A percentile compares a stretch with the other conserved stretches of the same genome.
phyloP scores from a whole-genome alignment of 2,113 vertebrate genomes.

The pig (Sus scrofa) region T2T-Sscrofa CM000822.6:15079001-15079500 shows the following conservation, averaged over 20 bases:
- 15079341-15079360: background rate
- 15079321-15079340: background rate
- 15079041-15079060: background rate
- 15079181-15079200: background rate
- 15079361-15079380: background rate
- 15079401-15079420: background rate
- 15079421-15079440: background rate
- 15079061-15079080: background rate
- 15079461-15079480: background rate
- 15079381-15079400: background rate
- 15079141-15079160: background rate
- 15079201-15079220: background rate
- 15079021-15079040: too few species aligned
- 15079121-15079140: background rate
- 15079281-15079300: background rate
- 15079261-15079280: background rate
- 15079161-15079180: background rate
- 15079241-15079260: background rate
- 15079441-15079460: background rate
- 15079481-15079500: background rate
- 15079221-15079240: background rate
- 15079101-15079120: background rate
- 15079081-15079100: background rate
- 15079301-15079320: background rate
- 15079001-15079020: background rate